Conservation (phyloP, 2,888 invertebrate species). For the Phyllotreta cruciferae region DNA sequence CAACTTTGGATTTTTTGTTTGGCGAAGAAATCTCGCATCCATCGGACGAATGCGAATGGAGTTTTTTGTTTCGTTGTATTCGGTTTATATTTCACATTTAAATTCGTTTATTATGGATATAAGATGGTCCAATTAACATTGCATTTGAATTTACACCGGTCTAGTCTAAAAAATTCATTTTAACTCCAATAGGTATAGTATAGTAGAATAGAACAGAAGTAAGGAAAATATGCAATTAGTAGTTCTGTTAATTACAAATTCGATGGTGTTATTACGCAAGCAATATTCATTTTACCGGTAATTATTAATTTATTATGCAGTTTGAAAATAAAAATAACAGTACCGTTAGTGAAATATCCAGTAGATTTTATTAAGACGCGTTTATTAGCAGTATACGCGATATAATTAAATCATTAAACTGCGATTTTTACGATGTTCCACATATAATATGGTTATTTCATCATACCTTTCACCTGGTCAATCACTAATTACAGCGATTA, state of each 20-base stretch:
- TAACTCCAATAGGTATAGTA: neutral
- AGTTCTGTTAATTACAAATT: slow-evolving; percentile 6
- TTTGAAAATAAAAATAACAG: slow-evolving; percentile 12
- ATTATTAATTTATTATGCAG: slow-evolving; percentile 16
- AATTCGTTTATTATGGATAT: slow-evolving; percentile 41
- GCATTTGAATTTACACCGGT: slow-evolving; percentile 29
- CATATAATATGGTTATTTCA: slow-evolving; percentile 22
- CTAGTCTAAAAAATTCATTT: neutral
- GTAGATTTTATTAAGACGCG: slow-evolving; percentile 14
- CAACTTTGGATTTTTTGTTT: slow-evolving; percentile 46
- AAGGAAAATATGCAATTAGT: no score
- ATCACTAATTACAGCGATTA: slow-evolving; percentile 26
- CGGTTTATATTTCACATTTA: slow-evolving; percentile 34
- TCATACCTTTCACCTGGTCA: slow-evolving; percentile 29
- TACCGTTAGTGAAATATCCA: slow-evolving; percentile 26
- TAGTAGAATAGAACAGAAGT: neutral
- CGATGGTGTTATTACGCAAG: slow-evolving; percentile 7
- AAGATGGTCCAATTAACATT: slow-evolving; percentile 28
- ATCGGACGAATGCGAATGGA: slow-evolving; percentile 17
- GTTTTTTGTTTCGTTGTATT: slow-evolving; percentile 10
- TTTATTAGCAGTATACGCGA: slow-evolving; percentile 8
- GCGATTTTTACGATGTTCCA: slow-evolving; percentile 12
- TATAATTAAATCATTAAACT: slow-evolving; percentile 25
- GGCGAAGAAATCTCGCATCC: slow-evolving; percentile 1
- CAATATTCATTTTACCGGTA: slow-evolving; percentile 13